Evolutionary conservation across 2,888 invertebrate species (phyloP), one percentile per base, ranked within the genome.

Genomic region (Dromius quadrimaculatus): DNA sequence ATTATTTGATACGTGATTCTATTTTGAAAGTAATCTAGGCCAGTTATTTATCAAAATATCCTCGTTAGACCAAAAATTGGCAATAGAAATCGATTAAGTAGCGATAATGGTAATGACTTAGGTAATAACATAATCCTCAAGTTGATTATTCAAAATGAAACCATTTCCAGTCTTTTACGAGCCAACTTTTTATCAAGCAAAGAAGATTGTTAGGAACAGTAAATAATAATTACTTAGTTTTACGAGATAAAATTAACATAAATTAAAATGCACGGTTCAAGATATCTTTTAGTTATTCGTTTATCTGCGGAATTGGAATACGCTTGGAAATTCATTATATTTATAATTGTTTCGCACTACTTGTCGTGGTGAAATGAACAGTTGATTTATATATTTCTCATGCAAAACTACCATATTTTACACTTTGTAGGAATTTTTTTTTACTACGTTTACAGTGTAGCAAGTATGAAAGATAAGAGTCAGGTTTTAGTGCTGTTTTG

Each of bases 211-310:
- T 54, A 28, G 28, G 17, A 23, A 23, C 23, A 28, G 50, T 54
- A 38, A 59, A 38, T 59, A 59, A 59, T 59, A 59, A 59, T 59
- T 59, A 59, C 38, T 59, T 59, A 59, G 19, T 59, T 59, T 59
- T 59, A 59, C 36, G 59, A 59, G 59, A 59, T 38, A 36, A 59
- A 34, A 59, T 59, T 59, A 36, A n/a, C 59, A 59, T 59, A 59
- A 36, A 36, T 59, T 54, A 54, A 54, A 54, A 54, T 54, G 50
- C 50, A 47, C 23, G 20, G 47, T 47, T 47, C 23, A 54, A 54
- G 50, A 54, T 54, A 54, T 54, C 50, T 11, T 15, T 11, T 8
- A 11, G 47, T 47, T 15, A 28, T 50, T 28, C 50, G 50, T 13
- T 54, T 54, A 54, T 54, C 50, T 54, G 28, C 13, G 28, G 15